Evolutionary conservation across 2,888 invertebrate species (phyloP).

Genomic region (Philaethria dido): DNA sequence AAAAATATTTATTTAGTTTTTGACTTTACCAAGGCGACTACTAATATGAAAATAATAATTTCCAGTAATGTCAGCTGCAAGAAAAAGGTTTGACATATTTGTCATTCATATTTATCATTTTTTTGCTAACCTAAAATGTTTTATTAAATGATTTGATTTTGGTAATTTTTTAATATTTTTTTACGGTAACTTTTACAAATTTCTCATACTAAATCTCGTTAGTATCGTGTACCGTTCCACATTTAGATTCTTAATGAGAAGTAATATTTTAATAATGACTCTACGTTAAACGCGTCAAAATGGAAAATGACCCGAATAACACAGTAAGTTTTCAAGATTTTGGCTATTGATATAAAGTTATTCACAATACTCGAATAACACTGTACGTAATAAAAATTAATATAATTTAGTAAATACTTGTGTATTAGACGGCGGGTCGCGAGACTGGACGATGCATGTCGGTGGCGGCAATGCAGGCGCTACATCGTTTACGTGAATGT

Average conservation of each 20-base stretch:
- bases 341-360: neutral
- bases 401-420: neutral
- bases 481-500: slow-evolving; percentile 92
- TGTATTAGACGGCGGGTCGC: slow-evolving; percentile 75
- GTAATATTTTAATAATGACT: slow-evolving; percentile 75
- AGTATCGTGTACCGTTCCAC: slow-evolving; percentile 70
- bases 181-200: slow-evolving; percentile 79
- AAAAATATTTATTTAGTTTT: slow-evolving; percentile 46
- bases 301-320: slow-evolving; percentile 82
- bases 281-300: slow-evolving; percentile 70
- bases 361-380: neutral
- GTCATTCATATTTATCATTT: slow-evolving; percentile 79
- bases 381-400: neutral
- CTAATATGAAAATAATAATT: slow-evolving; percentile 80
- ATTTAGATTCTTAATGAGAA: slow-evolving; percentile 67
- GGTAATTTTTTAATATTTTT: slow-evolving; percentile 73
- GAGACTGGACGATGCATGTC: slow-evolving; percentile 89
- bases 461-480: slow-evolving; percentile 91
- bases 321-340: slow-evolving; percentile 66
- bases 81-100: slow-evolving; percentile 83
- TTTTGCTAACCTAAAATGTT: slow-evolving; percentile 85
- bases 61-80: slow-evolving; percentile 81
- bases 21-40: slow-evolving; percentile 72
- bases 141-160: slow-evolving; percentile 83
- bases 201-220: slow-evolving; percentile 78